Conservation (phyloP, 1,140 invertebrate species). For the Drosophila ananassae region DNA sequence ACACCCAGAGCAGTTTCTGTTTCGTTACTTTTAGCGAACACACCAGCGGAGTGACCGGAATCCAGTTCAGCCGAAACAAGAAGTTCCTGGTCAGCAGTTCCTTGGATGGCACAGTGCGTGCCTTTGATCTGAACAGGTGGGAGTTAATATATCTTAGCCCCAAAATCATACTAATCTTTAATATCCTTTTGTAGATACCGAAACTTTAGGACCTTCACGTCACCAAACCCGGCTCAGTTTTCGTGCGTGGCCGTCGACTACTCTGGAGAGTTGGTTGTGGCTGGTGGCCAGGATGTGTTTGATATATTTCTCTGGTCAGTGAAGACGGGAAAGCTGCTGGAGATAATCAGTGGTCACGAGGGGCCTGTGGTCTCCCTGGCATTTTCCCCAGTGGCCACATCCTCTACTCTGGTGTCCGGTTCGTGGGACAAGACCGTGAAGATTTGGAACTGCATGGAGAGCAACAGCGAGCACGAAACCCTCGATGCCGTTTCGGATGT, state of each 20-base stretch:
- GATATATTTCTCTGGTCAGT: conserved; percentile 98
- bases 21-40: conserved; percentile 98
- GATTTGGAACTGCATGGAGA: conserved; percentile 95
- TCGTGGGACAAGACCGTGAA: conserved; percentile 98
- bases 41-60: conserved; percentile 90
- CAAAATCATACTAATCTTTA: neutral
- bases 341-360: conserved; percentile 96
- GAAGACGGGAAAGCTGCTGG: conserved; percentile 94
- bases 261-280: conserved; percentile 95
- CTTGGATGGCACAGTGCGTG: conserved; percentile 97
- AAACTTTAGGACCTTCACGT: conserved; percentile 98
- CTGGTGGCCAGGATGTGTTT: conserved; percentile 96
- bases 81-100: conserved; percentile 96
- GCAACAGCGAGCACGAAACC: conserved; percentile 92
- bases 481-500: conserved; percentile 92
- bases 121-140: conserved; percentile 92
- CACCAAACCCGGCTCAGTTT: conserved; percentile 95
- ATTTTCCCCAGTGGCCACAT: conserved; percentile 91
- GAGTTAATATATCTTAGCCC: conserved; percentile 62
- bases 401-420: conserved; percentile 91
- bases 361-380: conserved; percentile 93
- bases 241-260: conserved; percentile 94
- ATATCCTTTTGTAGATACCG: conserved; percentile 87
- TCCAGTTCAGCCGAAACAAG: conserved; percentile 94
- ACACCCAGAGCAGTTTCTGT: conserved; percentile 94